phyloP scores from a whole-genome alignment of 2,113 vertebrate species.

The Colaptes auratus region DNA sequence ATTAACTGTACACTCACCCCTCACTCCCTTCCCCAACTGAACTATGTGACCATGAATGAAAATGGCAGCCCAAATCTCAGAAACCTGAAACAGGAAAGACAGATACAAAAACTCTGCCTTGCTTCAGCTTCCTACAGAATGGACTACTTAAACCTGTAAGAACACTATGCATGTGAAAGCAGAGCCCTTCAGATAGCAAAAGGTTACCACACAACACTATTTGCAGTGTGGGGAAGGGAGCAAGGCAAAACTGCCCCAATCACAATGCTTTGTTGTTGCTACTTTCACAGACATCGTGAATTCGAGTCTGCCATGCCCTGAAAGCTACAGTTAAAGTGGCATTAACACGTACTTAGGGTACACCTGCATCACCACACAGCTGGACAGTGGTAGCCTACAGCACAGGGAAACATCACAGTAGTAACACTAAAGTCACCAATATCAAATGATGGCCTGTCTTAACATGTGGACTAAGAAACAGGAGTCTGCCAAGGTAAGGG shows the following conservation, averaged over 20 bases:
- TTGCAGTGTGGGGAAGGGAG: background rate
- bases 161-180: accelerated
- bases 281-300: background rate
- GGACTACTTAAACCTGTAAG: background rate
- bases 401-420: background rate
- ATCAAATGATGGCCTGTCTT: background rate
- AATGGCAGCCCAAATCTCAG: background rate
- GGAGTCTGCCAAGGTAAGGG: background rate
- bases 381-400: background rate
- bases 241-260: background rate
- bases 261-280: background rate
- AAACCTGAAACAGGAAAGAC: background rate
- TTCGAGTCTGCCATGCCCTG: accelerated
- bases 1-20: background rate
- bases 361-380: background rate
- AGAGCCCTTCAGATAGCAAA: background rate
- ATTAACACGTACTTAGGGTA: background rate
- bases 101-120: background rate
- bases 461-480: background rate
- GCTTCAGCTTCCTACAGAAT: background rate
- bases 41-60: background rate
- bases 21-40: background rate
- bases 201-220: background rate
- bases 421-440: background rate
- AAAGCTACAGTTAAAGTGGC: background rate